Evolutionary conservation across 2,113 vertebrate genomes (phyloP), one percentile per base, ranked within the genome.

Genomic region (Thamnophis sirtalis): DNA sequence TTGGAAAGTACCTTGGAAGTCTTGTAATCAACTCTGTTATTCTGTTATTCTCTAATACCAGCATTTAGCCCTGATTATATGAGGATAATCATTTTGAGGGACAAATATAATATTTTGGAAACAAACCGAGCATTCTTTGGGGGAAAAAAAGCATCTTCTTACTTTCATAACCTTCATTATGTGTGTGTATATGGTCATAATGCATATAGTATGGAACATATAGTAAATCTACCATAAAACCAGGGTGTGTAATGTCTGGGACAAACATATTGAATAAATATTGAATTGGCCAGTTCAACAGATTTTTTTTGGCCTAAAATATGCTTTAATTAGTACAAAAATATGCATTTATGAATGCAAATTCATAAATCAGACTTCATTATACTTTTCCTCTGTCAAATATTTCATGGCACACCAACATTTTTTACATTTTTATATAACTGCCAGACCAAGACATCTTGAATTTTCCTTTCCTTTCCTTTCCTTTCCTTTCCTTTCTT

Each of bases 211-310:
- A 85, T 43, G 73, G 22, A 38, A 53, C 33, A 17, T 50, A 33
- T 50, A 8, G 9, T 38, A 84, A 49, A 17, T 85, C 49, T 53
- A 38, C 28, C 87, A 33, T 80, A 58, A 58, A 56, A 58, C 51
- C 9, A 86, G 54, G 48, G 55, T 86, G 87, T 92, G 80, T 92
- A 92, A 51, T 11, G n/a, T 92, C 80, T 92, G 55, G 73, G n/a
- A 89, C 22, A 89, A 85, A 49, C 24, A 89, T 58, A 63, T 49
- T 92, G 91, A 92, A 92, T 89, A 89, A 89, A 92, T 92, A 92
- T 86, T 89, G 55, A 92, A 86, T 49, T 89, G 87, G 87, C 88
- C 89, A 89, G 55, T 48, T 53, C 11, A 5, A 21, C 5, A 15
- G 28, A 53, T 53, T 53, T 28, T 49, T 91, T 89, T 58, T 50